A percentile compares a stretch with the other conserved stretches of the same genome.
Conservation (phyloP, 2,113 vertebrate species). For the Camarhynchus parvulus region DNA sequence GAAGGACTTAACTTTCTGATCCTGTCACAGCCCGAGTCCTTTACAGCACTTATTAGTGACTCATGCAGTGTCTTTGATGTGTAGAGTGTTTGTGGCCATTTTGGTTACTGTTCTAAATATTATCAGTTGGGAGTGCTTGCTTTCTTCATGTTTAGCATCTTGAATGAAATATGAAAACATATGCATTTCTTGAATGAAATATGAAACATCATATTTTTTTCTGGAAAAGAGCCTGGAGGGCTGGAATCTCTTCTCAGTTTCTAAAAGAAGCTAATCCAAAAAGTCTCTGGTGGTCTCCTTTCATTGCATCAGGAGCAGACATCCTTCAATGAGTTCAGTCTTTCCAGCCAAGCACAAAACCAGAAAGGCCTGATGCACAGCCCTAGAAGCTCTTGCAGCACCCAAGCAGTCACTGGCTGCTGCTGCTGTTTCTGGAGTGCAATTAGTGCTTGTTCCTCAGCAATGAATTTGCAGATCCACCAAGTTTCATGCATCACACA, state of each 20-base stretch:
- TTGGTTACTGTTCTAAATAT: neutral
- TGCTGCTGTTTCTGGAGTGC: neutral
- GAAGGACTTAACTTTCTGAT: neutral
- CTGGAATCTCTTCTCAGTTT: neutral
- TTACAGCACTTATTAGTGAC: neutral
- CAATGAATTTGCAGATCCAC: neutral
- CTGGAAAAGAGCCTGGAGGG: neutral
- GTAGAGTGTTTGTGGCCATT: neutral
- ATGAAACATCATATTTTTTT: neutral
- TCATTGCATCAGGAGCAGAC: neutral
- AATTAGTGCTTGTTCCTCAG: neutral
- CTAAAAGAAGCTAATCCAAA: neutral
- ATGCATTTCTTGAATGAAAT: neutral
- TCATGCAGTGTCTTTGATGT: neutral
- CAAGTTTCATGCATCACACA: neutral
- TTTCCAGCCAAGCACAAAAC: neutral
- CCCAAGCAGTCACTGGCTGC: neutral
- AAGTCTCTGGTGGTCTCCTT: neutral
- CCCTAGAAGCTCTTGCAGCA: neutral
- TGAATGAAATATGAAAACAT: neutral
- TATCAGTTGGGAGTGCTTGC: neutral
- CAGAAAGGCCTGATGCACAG: neutral
- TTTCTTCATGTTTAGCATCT: neutral
- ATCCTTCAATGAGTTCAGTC: neutral
- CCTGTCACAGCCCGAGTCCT: neutral